Percentiles rank a stretch among this genome's conserved stretches.
These are phyloP conservation scores for Conops quadrifasciatus DNA, from an alignment of 2,888 invertebrate genomes.

Conservation along the genomic window DNA sequence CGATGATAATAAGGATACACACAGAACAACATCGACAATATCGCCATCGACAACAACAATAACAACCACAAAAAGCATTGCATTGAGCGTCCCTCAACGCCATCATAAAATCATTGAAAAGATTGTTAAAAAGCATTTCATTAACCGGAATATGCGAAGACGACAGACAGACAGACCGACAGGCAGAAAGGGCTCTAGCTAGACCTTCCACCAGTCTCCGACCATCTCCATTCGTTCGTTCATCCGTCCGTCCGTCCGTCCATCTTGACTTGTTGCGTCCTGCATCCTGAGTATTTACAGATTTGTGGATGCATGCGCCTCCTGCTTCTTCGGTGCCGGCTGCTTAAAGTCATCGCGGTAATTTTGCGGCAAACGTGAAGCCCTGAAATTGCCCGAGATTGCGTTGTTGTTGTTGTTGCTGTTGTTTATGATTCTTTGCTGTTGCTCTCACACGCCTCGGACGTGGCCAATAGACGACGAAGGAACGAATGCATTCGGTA, in stretches of 20 bases:
- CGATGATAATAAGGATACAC: not conserved
- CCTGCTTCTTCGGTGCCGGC: not conserved
- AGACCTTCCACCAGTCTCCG: not conserved
- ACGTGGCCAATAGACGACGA: slow-evolving; percentile 35
- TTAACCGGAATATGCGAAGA: slow-evolving; percentile 48
- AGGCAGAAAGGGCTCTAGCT: slow-evolving; percentile 23
- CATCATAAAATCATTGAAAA: slow-evolving; percentile 50
- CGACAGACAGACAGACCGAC: slow-evolving; percentile 26
- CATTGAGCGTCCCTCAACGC: not conserved
- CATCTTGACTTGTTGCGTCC: too few species aligned
- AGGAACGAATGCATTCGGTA: slow-evolving; percentile 46
- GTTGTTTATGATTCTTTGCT: not conserved
- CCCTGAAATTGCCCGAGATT: not conserved
- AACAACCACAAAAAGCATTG: not conserved
- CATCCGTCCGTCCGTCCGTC: too few species aligned
- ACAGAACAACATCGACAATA: not conserved
- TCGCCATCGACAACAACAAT: not conserved
- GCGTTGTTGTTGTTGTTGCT: slow-evolving; percentile 11
- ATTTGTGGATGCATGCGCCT: too few species aligned
- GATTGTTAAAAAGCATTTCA: slow-evolving; percentile 58
- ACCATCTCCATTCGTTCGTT: too few species aligned
- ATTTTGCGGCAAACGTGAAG: slow-evolving; percentile 10
- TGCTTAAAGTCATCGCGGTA: not conserved
- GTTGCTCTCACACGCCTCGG: slow-evolving; percentile 3
- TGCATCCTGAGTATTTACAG: too few species aligned